Evolutionary conservation across 2,888 invertebrate genomes (phyloP).

Genomic region (Drosophila pegasa): DNA sequence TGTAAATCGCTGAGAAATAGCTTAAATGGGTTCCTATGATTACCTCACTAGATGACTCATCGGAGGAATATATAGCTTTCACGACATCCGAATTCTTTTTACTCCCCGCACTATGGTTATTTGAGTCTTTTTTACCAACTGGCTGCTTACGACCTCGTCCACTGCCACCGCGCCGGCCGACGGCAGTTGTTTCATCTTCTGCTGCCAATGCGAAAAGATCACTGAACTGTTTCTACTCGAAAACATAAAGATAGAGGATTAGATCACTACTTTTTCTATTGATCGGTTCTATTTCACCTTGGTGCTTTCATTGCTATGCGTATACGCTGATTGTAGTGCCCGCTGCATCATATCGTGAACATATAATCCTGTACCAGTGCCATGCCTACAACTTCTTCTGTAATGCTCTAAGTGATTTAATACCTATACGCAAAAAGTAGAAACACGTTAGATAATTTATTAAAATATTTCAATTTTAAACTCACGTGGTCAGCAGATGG

Average conservation of each 20-base stretch:
- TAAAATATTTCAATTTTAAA: not conserved
- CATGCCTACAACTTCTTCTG: slow-evolving; percentile 88
- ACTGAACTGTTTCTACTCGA: slow-evolving; percentile 91
- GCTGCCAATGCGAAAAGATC: slow-evolving; percentile 96
- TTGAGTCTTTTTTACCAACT: slow-evolving; percentile 86
- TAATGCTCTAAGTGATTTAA: slow-evolving; percentile 96
- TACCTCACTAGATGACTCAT: slow-evolving; percentile 94
- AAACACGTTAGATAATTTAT: not conserved
- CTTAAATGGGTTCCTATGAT: not conserved
- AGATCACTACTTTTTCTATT: not conserved
- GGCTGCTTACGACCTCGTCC: slow-evolving; percentile 88
- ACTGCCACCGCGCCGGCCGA: slow-evolving; percentile 87
- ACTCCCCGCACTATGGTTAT: slow-evolving; percentile 84
- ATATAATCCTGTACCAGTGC: slow-evolving; percentile 91
- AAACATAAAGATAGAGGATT: not conserved
- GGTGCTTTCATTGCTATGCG: slow-evolving; percentile 94
- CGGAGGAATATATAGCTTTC: slow-evolving; percentile 89
- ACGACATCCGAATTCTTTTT: slow-evolving; percentile 85
- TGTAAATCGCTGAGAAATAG: not conserved
- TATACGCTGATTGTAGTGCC: slow-evolving; percentile 94
- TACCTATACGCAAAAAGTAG: slow-evolving; percentile 86
- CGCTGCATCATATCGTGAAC: slow-evolving; percentile 96
- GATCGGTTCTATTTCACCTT: slow-evolving; percentile 86
- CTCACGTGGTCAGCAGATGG: slow-evolving; percentile 91
- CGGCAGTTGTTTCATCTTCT: slow-evolving; percentile 91